phyloP scores from a whole-genome alignment of 2,888 invertebrate genomes.

The Eupithecia pulchellata region DNA sequence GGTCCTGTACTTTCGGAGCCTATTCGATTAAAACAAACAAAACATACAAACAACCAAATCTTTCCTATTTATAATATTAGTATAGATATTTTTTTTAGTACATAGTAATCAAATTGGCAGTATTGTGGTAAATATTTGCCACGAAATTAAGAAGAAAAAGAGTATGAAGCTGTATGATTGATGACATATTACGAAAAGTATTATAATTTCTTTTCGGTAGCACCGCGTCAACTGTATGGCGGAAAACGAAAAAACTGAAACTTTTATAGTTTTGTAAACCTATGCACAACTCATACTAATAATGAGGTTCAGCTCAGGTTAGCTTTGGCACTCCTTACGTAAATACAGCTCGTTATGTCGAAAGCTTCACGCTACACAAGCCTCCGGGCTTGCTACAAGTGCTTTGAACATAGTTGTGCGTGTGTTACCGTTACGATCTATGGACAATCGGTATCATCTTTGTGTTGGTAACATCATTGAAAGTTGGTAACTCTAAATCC shows the following conservation, averaged over 20 bases:
- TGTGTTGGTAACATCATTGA: neutral
- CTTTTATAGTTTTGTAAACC: neutral
- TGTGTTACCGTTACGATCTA: conserved; percentile 7
- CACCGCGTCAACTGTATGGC: neutral
- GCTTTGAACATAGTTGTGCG: neutral
- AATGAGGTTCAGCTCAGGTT: conserved; percentile 1
- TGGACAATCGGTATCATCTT: neutral
- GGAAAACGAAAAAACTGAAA: neutral
- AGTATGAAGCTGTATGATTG: neutral
- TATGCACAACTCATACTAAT: neutral
- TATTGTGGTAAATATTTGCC: neutral
- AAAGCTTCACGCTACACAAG: conserved; percentile 65
- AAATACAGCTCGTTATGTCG: conserved; percentile 71
- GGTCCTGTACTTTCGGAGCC: too few species aligned
- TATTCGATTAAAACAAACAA: too few species aligned
- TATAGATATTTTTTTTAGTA: too few species aligned
- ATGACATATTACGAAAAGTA: neutral
- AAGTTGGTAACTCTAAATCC: neutral
- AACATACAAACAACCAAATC: too few species aligned
- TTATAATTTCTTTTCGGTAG: neutral
- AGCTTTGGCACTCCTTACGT: conserved; percentile 62
- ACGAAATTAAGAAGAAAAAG: neutral
- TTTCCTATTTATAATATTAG: too few species aligned
- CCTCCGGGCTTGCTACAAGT: conserved; percentile 50
- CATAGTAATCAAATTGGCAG: neutral